Evolutionary conservation across 2,888 invertebrate species (phyloP).

Genomic region (Xanthia togata): DNA sequence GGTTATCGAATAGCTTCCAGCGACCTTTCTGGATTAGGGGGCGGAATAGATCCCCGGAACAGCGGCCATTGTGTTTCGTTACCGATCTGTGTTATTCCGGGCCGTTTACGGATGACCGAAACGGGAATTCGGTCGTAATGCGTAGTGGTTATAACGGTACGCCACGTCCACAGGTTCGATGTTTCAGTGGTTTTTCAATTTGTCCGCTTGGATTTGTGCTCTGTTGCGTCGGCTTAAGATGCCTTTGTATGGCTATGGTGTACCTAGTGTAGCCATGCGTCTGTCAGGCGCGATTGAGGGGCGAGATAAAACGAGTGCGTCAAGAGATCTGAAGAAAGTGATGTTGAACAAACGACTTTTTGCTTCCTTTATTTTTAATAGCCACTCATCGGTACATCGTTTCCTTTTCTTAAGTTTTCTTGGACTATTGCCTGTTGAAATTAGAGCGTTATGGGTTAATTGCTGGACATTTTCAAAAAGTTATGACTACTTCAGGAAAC

Average conservation of each 20-base stretch:
- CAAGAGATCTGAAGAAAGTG: slow-evolving; percentile 16
- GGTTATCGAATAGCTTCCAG: slow-evolving; percentile 86
- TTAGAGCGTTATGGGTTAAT: neutral
- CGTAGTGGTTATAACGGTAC: slow-evolving; percentile 67
- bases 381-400: too few relatives aligned
- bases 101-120: slow-evolving; percentile 63
- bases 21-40: slow-evolving; percentile 87
- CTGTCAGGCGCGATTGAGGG: slow-evolving; percentile 26
- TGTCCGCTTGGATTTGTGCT: slow-evolving; percentile 69
- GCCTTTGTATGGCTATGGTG: slow-evolving; percentile 46
- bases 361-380: slow-evolving; percentile 11
- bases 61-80: slow-evolving; percentile 81
- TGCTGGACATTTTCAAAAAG: neutral
- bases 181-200: slow-evolving; percentile 75
- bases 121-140: slow-evolving; percentile 68
- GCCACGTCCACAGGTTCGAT: slow-evolving; percentile 53
- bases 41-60: slow-evolving; percentile 81
- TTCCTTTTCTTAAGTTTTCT: neutral
- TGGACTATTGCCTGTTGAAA: neutral
- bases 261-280: slow-evolving; percentile 37
- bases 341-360: slow-evolving; percentile 1
- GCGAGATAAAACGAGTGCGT: slow-evolving; percentile 37
- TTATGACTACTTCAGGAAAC: neutral
- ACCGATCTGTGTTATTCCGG: slow-evolving; percentile 78
- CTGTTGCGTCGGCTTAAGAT: slow-evolving; percentile 61